Conservation (phyloP, 2,888 invertebrate species). For the Caprella mutica region DNA sequence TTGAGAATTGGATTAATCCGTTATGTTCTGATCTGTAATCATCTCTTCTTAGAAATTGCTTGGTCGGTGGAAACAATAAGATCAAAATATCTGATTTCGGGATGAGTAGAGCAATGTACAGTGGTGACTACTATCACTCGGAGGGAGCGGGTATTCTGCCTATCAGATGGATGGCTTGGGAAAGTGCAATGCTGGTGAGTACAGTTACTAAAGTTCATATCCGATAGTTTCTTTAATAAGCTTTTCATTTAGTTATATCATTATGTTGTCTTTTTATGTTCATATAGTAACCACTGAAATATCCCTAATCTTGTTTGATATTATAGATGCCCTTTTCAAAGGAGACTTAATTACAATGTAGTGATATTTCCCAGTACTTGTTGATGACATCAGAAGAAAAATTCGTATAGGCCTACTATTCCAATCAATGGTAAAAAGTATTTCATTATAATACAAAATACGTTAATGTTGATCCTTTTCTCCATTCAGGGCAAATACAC, state of each 20-base stretch:
- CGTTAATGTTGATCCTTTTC: neutral
- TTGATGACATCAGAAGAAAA: no score
- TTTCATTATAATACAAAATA: neutral
- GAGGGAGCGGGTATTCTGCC: slow-evolving; percentile 60
- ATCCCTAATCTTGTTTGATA: no score
- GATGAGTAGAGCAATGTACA: slow-evolving; percentile 57
- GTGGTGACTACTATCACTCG: slow-evolving; percentile 62
- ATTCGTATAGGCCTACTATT: no score
- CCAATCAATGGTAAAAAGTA: neutral
- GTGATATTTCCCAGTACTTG: no score
- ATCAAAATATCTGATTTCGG: slow-evolving; percentile 67
- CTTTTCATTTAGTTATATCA: no score
- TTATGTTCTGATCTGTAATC: no score
- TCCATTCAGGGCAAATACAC: slow-evolving; percentile 66
- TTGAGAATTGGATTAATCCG: no score
- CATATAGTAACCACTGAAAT: no score
- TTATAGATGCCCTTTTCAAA: no score
- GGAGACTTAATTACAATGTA: no score
- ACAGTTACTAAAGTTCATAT: neutral
- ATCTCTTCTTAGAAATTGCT: slow-evolving; percentile 74
- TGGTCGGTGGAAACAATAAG: slow-evolving; percentile 60
- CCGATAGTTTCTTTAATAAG: neutral
- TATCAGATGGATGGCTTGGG: slow-evolving; percentile 84
- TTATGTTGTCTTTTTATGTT: no score
- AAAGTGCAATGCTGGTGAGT: slow-evolving; percentile 61